These are phyloP conservation scores for Picus viridis DNA, from an alignment of 2,797 vertebrate genomes.

Conservation along the genomic window DNA sequence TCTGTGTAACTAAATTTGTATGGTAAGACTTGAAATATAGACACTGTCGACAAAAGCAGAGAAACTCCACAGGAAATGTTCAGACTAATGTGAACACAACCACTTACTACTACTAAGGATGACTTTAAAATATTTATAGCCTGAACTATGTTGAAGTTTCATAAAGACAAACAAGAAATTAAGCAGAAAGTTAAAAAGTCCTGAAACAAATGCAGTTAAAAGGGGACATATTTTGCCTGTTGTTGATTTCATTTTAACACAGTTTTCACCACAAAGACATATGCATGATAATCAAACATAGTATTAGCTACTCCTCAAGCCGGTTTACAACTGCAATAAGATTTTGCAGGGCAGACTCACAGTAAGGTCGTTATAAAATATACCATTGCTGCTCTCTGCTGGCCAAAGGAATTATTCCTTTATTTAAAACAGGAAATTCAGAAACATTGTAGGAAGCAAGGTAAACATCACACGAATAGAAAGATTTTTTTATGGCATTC, in stretches of 20 bases:
- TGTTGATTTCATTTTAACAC: not conserved
- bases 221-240: not conserved
- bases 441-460: not conserved
- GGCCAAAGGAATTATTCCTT: constrained; percentile 72
- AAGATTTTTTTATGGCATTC: not conserved
- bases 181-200: not conserved
- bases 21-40: not conserved
- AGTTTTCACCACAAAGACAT: not conserved
- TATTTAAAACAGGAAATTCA: not conserved
- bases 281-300: not conserved
- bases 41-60: not conserved
- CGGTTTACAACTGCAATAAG: not conserved
- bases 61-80: not conserved
- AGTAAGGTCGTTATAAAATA: constrained; percentile 13
- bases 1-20: not conserved
- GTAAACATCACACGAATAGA: not conserved
- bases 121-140: not conserved
- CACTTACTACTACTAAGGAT: not conserved
- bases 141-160: not conserved
- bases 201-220: not conserved
- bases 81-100: not conserved
- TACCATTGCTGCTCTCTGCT: constrained; percentile 84
- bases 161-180: not conserved
- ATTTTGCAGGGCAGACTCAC: constrained; percentile 1
- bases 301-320: not conserved